A percentile compares a stretch with the other conserved stretches of the same genome.
These are phyloP conservation scores for Eledona agricola DNA, from an alignment of 2,888 invertebrate genomes.

Conservation along the genomic window DNA sequence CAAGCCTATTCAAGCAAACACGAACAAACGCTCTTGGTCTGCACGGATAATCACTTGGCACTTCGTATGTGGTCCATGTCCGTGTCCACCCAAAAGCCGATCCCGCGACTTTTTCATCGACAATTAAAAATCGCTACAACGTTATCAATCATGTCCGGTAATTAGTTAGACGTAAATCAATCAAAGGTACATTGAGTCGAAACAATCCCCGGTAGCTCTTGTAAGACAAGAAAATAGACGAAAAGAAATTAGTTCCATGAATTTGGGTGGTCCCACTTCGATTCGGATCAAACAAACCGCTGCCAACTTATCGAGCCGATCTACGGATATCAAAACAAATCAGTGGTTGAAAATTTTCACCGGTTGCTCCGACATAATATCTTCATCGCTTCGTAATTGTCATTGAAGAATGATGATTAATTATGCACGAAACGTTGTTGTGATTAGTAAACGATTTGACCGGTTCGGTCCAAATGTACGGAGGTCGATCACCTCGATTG, in stretches of 20 bases:
- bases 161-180: constrained; percentile 33
- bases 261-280: constrained; percentile 36
- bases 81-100: constrained; percentile 12
- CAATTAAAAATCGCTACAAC: constrained; percentile 21
- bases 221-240: constrained; percentile 19
- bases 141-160: constrained; percentile 27
- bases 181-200: constrained; percentile 27
- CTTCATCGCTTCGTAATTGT: constrained; percentile 25
- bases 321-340: constrained; percentile 33
- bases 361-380: constrained; percentile 13
- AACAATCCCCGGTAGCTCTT: constrained; percentile 31
- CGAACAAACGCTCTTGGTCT: too few relatives aligned
- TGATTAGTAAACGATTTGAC: too few relatives aligned
- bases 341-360: constrained; percentile 24
- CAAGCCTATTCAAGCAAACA: constrained; percentile 11
- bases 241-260: constrained; percentile 32
- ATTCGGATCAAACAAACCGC: constrained; percentile 35
- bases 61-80: constrained; percentile 34
- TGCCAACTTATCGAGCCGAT: constrained; percentile 28
- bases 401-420: constrained; percentile 24
- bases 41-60: constrained; percentile 31
- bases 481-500: constrained; percentile 6
- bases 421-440: constrained; percentile 1
- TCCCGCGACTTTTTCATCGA: constrained; percentile 12
- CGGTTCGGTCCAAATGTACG: too few relatives aligned